Conservation (phyloP, 2,888 invertebrate species). For the Melitaea athalia region DNA sequence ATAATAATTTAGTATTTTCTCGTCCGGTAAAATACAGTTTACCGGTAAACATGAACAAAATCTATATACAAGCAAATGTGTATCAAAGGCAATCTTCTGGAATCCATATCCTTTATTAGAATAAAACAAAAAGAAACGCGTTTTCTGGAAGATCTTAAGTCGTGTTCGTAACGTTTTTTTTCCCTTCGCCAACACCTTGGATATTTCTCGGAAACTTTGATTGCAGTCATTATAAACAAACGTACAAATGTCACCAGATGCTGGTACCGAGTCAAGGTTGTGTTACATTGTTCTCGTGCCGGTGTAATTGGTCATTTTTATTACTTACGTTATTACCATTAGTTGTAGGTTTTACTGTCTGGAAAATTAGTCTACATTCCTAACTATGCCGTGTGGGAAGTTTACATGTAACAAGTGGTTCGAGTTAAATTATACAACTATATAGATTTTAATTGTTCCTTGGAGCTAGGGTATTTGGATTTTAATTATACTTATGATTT, state of each 20-base stretch:
- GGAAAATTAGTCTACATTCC: background rate
- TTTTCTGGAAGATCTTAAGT: constrained; percentile 21
- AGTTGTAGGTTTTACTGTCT: background rate
- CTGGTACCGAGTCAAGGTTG: constrained; percentile 39
- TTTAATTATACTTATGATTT: too few species aligned
- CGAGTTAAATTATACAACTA: too few species aligned
- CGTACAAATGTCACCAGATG: constrained; percentile 44
- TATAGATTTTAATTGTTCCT: too few species aligned
- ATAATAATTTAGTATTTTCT: too few species aligned
- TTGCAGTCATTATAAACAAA: constrained; percentile 43
- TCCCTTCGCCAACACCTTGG: constrained; percentile 32
- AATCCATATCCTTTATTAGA: background rate
- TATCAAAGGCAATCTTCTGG: too few species aligned
- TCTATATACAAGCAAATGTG: too few species aligned
- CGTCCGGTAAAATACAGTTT: too few species aligned
- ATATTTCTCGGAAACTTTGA: constrained; percentile 45
- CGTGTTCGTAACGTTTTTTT: constrained; percentile 24
- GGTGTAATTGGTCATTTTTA: constrained; percentile 35
- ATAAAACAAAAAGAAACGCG: constrained; percentile 1
- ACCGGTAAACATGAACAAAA: too few species aligned
- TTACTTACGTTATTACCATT: background rate
- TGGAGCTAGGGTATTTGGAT: too few species aligned
- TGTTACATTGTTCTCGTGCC: constrained; percentile 34
- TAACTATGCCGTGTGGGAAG: background rate
- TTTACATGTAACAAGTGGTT: background rate